A percentile compares a stretch with the other conserved stretches of the same genome.
phyloP scores from a whole-genome alignment of 2,797 vertebrate genomes.

The Dicrostonyx torquatus region DNA sequence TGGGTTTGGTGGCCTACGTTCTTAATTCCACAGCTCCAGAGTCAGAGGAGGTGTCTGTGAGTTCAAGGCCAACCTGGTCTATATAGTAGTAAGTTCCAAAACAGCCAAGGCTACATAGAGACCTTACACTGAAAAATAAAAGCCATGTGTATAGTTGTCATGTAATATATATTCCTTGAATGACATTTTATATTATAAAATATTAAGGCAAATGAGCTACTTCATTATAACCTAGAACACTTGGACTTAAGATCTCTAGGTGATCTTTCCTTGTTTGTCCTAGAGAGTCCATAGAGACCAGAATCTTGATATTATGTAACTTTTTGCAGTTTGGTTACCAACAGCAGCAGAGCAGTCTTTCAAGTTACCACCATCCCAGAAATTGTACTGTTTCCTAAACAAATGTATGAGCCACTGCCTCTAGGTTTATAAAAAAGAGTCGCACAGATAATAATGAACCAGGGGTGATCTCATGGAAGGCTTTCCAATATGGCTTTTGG shows the following conservation, averaged over 20 bases:
- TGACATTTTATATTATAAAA: slow-evolving; percentile 9
- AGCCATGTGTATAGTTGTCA: background rate
- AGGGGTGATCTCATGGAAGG: background rate
- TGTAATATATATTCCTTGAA: background rate
- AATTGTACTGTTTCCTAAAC: slow-evolving; percentile 1
- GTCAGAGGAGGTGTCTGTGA: background rate
- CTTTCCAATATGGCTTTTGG: background rate
- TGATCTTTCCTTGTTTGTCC: background rate
- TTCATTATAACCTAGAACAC: slow-evolving; percentile 10
- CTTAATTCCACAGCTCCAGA: background rate
- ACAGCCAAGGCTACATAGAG: background rate
- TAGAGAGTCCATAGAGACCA: background rate
- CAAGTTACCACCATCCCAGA: background rate
- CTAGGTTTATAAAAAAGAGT: background rate
- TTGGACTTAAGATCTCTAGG: background rate
- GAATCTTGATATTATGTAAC: slow-evolving; percentile 1
- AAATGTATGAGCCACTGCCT: background rate
- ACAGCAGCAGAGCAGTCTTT: background rate
- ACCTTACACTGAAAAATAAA: background rate
- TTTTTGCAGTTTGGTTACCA: background rate
- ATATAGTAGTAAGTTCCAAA: background rate
- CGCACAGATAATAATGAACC: background rate
- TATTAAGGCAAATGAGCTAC: slow-evolving; percentile 26
- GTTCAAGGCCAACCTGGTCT: background rate
- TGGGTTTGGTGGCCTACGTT: background rate